These are phyloP conservation scores for Papilio elwesi DNA, from an alignment of 2,888 invertebrate species.

Conservation along the genomic window DNA sequence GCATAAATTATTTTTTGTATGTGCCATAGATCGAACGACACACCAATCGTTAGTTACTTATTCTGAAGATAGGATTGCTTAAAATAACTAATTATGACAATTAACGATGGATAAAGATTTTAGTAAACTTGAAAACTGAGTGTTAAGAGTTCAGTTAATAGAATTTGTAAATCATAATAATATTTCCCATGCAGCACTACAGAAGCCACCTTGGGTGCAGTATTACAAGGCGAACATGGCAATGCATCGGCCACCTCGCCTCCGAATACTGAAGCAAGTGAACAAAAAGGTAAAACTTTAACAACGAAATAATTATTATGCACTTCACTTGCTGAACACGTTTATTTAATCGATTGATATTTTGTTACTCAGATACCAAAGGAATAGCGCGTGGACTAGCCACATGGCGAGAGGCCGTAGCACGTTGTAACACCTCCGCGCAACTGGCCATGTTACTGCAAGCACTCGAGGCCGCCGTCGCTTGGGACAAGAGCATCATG, in stretches of 20 bases:
- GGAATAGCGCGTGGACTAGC: constrained; percentile 91
- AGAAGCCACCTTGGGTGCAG: constrained; percentile 72
- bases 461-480: constrained; percentile 95
- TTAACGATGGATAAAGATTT: too few species aligned
- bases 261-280: constrained; percentile 63
- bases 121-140: too few species aligned
- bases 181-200: constrained; percentile 56
- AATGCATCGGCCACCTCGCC: constrained; percentile 67
- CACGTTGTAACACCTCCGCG: constrained; percentile 92
- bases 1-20: too few species aligned
- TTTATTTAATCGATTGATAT: not conserved
- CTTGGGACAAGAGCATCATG: constrained; percentile 99
- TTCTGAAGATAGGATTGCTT: too few species aligned
- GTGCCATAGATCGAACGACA: too few species aligned
- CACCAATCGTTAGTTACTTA: too few species aligned
- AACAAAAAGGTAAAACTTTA: constrained; percentile 64
- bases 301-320: not conserved
- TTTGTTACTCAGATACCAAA: constrained; percentile 58
- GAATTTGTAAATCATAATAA: too few species aligned
- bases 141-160: too few species aligned
- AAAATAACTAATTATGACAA: too few species aligned
- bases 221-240: constrained; percentile 72
- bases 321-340: too few species aligned
- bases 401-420: constrained; percentile 95
- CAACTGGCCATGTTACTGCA: constrained; percentile 92